Evolutionary conservation across 2,888 invertebrate genomes (phyloP).

Genomic region (Matsumyia berberina): DNA sequence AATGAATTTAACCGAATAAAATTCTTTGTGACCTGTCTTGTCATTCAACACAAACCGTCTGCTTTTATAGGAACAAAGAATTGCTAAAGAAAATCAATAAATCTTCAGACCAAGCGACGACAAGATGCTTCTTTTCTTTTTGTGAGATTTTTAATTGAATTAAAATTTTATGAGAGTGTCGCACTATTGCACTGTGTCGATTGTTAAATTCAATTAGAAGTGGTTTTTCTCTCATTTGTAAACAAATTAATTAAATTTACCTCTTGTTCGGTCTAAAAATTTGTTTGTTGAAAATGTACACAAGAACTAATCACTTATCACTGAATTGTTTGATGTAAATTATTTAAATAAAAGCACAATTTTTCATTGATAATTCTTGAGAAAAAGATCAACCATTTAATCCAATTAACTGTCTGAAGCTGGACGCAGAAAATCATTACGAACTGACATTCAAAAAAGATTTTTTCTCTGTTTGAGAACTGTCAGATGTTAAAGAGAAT

Average conservation of each 20-base stretch:
- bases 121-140: slow-evolving; percentile 11
- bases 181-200: not conserved
- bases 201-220: slow-evolving; percentile 29
- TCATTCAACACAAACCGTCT: slow-evolving; percentile 13
- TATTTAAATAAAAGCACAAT: not conserved
- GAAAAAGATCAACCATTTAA: slow-evolving; percentile 9
- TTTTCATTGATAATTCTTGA: slow-evolving; percentile 43
- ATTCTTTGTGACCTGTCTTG: slow-evolving; percentile 11
- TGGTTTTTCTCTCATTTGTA: slow-evolving; percentile 45
- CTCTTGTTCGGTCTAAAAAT: not conserved
- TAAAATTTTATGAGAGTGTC: not conserved
- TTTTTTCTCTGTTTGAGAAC: not conserved
- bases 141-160: not conserved
- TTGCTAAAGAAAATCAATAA: slow-evolving; percentile 66
- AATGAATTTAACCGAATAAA: not conserved
- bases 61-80: slow-evolving; percentile 50
- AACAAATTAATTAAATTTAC: slow-evolving; percentile 61
- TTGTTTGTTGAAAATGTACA: not conserved
- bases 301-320: not conserved
- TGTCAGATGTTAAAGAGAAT: slow-evolving; percentile 53
- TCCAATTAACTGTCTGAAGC: slow-evolving; percentile 11
- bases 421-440: slow-evolving; percentile 18
- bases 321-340: slow-evolving; percentile 1
- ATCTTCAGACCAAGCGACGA: slow-evolving; percentile 43
- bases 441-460: slow-evolving; percentile 34